phyloP scores from a whole-genome alignment of 2,888 invertebrate genomes.

The Mylabris sibirica region DNA sequence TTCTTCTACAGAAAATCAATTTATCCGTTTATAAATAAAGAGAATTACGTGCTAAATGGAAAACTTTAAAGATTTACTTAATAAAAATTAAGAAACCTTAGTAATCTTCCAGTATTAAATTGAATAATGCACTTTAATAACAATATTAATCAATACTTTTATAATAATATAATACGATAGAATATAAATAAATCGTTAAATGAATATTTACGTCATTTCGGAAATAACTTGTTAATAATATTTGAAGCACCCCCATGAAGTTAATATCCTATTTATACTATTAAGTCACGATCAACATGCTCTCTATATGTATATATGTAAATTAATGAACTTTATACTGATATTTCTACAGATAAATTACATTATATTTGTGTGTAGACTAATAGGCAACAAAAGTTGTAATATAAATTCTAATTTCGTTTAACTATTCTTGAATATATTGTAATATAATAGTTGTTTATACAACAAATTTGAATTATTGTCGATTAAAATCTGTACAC shows the following conservation, averaged over 20 bases:
- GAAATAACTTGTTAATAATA: neutral
- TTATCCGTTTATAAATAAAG: neutral
- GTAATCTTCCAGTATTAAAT: neutral
- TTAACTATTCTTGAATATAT: no score
- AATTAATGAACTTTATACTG: neutral
- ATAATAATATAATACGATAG: neutral
- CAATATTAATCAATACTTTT: neutral
- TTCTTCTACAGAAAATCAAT: neutral
- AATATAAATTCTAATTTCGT: no score
- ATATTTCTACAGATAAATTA: neutral
- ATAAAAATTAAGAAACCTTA: neutral
- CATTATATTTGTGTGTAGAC: neutral
- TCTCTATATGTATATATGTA: neutral
- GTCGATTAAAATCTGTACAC: neutral
- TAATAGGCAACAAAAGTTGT: neutral
- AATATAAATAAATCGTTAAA: neutral
- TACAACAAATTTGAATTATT: neutral
- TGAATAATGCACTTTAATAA: neutral
- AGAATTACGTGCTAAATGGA: neutral
- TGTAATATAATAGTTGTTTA: neutral
- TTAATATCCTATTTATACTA: constrained; percentile 1
- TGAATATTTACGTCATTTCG: neutral
- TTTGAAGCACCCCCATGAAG: neutral
- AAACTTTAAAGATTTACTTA: neutral
- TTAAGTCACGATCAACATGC: neutral